Evolutionary conservation across 2,797 vertebrate species (phyloP).

Genomic region (Acanthiza pusilla): DNA sequence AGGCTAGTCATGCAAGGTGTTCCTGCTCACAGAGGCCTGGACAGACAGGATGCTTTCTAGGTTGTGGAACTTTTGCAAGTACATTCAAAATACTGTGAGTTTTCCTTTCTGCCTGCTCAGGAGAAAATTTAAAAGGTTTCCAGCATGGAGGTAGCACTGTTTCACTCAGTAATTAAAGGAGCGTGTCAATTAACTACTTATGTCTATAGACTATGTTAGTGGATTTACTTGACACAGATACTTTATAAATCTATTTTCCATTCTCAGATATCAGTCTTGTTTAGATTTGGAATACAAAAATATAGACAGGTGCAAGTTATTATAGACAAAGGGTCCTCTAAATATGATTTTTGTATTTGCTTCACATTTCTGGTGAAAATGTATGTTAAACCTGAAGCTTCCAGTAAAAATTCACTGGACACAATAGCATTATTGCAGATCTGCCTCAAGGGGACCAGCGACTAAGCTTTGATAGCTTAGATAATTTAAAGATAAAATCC

Average conservation of each 20-base stretch:
- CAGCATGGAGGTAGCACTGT: not conserved
- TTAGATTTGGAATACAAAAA: not conserved
- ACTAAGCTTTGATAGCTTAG: not conserved
- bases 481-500: not conserved
- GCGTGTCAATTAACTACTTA: not conserved
- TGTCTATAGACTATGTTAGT: not conserved
- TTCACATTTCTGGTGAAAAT: not conserved
- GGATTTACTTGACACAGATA: not conserved
- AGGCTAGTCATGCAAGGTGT: not conserved
- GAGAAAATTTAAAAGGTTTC: conserved; percentile 28
- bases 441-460: not conserved
- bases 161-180: not conserved
- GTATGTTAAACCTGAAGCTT: not conserved
- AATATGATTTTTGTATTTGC: not conserved
- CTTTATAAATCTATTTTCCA: not conserved
- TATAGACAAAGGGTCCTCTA: not conserved
- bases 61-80: not conserved
- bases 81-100: not conserved
- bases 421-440: not conserved
- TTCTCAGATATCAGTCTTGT: not conserved
- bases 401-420: not conserved
- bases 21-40: not conserved
- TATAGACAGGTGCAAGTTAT: rapidly evolving
- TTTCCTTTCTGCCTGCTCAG: not conserved
- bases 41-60: not conserved